Evolutionary conservation across 2,888 invertebrate species (phyloP), one percentile per base, ranked within the genome.

Genomic region (Aphrophora alni): DNA sequence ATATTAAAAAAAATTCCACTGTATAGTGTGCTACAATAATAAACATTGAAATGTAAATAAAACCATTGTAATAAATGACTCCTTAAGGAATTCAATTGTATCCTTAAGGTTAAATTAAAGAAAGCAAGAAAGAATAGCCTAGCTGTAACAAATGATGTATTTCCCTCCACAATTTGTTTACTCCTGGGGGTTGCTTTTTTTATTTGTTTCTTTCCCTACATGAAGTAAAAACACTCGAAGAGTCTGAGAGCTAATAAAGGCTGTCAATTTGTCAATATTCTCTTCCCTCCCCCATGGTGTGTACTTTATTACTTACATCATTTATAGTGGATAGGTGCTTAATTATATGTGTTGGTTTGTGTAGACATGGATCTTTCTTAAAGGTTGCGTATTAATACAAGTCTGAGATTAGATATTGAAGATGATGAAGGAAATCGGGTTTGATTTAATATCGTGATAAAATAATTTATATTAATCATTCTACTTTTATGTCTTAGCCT

Each of bases 131-230:
- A 59, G 3, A 59, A 21, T 59, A 59, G 59, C 12, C 21, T 59
- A 59, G 59, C n/a, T 59, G 59, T 59, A 59, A 59, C 59, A 59
- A 59, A 59, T 59, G 59, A 21, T 59, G 4, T 59, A 59, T 59
- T 59, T 59, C 59, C 59, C 59, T 59, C 21, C 59, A 59, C 59
- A 59, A 59, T 59, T 59, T 59, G 59, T 59, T 59, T 59, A 21
- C 59, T 59, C n/a, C 21, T 4, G 10, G 59, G 59, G 59, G 59
- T 21, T 59, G 59, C 2, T 59, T 44, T 59, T 59, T 59, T 59
- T 59, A 59, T 59, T 59, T 59, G 59, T 59, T 59, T 21, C n/a
- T n/a, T 59, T 59, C 59, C 59, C 59, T 21, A 59, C 59, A 59
- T 59, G 59, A 59, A 59, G 59, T 59, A 59, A 59, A 59, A 59